phyloP scores from a whole-genome alignment of 1,140 invertebrate species.

The Schmidtea mediterranea region DNA sequence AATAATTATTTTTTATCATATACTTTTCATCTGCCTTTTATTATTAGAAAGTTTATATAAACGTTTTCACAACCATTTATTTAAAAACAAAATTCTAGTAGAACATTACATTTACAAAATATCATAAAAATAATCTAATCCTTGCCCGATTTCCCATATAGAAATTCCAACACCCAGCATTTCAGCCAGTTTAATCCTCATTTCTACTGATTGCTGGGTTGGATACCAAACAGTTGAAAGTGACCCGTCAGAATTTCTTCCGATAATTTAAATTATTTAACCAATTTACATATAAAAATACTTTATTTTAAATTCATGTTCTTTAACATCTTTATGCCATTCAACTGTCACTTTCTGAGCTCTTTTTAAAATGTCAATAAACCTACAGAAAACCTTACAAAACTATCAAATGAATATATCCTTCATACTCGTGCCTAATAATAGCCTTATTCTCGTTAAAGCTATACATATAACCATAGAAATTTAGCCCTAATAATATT shows the following conservation, averaged over 20 bases:
- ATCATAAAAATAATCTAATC: constrained; percentile 76
- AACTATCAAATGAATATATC: constrained; percentile 11
- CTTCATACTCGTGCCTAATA: constrained; percentile 45
- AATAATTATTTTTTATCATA: no score
- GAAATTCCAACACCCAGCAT: constrained; percentile 53
- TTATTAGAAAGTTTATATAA: no score
- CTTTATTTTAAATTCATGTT: no score
- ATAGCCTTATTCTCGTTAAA: constrained; percentile 46
- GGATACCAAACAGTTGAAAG: constrained; percentile 57
- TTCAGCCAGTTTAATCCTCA: constrained; percentile 46
- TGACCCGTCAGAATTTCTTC: constrained; percentile 35
- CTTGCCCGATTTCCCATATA: constrained; percentile 82
- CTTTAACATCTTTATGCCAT: no score
- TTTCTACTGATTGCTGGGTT: constrained; percentile 50
- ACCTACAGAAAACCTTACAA: neutral
- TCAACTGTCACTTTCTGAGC: no score
- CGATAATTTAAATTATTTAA: constrained; percentile 10
- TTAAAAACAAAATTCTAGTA: no score
- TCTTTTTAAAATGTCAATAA: no score
- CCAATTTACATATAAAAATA: no score
- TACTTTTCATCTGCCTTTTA: no score
- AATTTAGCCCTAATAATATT: constrained; percentile 63
- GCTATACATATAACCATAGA: constrained; percentile 66
- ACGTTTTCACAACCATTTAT: no score
- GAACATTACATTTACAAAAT: constrained; percentile 53